These are phyloP conservation scores for Phaethornis superciliosus DNA, from an alignment of 2,113 vertebrate genomes.

Conservation along the genomic window DNA sequence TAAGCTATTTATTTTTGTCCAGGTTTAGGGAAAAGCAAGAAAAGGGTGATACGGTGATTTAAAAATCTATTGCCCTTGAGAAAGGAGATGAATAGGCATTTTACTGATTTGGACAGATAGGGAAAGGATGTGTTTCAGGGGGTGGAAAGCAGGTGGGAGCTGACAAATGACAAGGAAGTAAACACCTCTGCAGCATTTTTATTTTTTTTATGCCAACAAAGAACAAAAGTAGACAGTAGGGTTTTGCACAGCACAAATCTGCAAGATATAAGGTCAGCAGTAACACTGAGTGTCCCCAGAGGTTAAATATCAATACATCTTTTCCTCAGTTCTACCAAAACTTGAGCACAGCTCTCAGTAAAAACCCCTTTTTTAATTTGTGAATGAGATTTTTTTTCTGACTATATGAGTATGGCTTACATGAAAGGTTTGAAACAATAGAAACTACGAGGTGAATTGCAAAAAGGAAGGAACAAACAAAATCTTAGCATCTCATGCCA, in stretches of 20 bases:
- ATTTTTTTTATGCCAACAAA: conserved; percentile 22
- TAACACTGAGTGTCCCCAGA: background rate
- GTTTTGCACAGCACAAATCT: background rate
- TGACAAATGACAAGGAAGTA: conserved; percentile 34
- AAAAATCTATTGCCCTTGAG: conserved; percentile 29
- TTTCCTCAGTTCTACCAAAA: background rate
- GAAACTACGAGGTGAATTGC: background rate
- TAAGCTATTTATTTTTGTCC: background rate
- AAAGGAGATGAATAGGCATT: conserved; percentile 41
- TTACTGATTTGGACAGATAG: conserved; percentile 33
- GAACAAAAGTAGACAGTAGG: background rate
- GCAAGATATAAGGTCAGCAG: background rate
- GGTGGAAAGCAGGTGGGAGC: background rate
- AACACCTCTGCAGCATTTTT: background rate
- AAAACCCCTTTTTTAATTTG: background rate
- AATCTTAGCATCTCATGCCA: background rate
- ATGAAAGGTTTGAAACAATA: background rate
- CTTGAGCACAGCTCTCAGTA: background rate
- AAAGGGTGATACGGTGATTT: background rate
- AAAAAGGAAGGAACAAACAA: background rate
- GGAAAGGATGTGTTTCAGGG: conserved; percentile 15
- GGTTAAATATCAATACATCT: background rate
- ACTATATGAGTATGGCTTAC: background rate
- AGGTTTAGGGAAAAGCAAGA: background rate
- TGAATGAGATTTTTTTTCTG: background rate